Evolutionary conservation across 1,140 invertebrate genomes (phyloP), one percentile per base, ranked within the genome.

Genomic region (Drosophila seguyi): DNA sequence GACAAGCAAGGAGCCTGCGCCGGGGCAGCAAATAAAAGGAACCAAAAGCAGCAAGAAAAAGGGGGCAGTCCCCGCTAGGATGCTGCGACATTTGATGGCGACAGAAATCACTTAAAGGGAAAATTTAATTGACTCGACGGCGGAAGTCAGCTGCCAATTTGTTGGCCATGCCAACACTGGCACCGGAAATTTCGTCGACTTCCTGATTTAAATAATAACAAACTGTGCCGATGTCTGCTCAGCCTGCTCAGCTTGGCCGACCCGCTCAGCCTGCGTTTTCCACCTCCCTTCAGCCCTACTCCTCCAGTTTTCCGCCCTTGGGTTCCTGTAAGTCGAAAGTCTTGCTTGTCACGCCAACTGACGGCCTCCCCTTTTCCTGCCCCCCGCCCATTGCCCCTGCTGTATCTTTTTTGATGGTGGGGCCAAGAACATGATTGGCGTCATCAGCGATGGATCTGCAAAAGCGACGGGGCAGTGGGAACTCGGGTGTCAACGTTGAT

Each of bases 141-240:
- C 74, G 75, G 74, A 77, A 77, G 75, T 77, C 74, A 77, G 75
- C 75, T 78, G 75, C 75, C 84, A 87, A 87, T 88, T 87, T 87
- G 84, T 88, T 84, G 84, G 73, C 84, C 78, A 82, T 91, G 78
- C 66, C 65, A 53, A 55, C 27, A 72, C 59, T 67, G 76, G 63
- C 80, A 53, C 66, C 63, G 87, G 87, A 91, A 91, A 91, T 91
- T 91, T 88, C 88, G 80, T 91, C 88, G 86, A 88, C 88, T 91
- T 91, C 88, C 88, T 91, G 88, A 91, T 91, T 91, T 84, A 91
- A 91, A 91, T 91, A 91, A 91, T 84, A 91, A 91, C 84, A 88
- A 88, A 90, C 81, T 90, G 82, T 76, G 78, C 78, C 72, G 41
- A 80, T 60, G 75, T 79, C 75, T 79, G 75, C 69, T 50, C 48